These are phyloP conservation scores for Halocaridina rubra DNA, from an alignment of 2,888 invertebrate genomes.

Conservation along the genomic window DNA sequence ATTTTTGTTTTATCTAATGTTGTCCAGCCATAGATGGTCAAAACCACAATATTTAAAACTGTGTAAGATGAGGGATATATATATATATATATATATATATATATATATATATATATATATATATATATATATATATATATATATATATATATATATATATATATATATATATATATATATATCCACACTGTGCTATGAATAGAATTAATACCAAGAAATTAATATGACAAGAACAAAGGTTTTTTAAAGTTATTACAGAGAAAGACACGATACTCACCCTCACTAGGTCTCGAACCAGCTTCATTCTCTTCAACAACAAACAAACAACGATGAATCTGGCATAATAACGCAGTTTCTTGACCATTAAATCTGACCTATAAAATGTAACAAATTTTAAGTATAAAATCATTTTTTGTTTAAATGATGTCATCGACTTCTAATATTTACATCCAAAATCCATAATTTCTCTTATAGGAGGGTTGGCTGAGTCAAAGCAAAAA, in stretches of 20 bases:
- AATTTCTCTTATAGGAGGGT: too few relatives aligned
- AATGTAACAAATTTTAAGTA: not conserved
- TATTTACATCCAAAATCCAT: too few relatives aligned
- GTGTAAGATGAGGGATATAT: too few relatives aligned
- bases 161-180: not conserved
- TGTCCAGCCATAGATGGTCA: too few relatives aligned
- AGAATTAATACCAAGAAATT: too few relatives aligned
- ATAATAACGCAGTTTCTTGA: conserved; percentile 93
- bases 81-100: not conserved
- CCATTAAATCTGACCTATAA: conserved; percentile 86
- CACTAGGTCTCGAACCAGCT: conserved; percentile 90
- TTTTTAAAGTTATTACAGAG: too few relatives aligned
- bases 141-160: not conserved
- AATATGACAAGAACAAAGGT: not conserved
- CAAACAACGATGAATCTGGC: conserved; percentile 97
- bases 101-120: conserved; percentile 3
- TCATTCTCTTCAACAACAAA: conserved; percentile 91
- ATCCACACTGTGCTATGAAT: too few relatives aligned
- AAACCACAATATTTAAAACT: too few relatives aligned
- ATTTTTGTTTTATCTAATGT: too few relatives aligned
- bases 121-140: not conserved
- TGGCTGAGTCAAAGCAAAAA: too few relatives aligned
- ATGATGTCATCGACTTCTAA: too few relatives aligned
- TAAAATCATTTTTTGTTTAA: too few relatives aligned
- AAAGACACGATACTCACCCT: conserved; percentile 74